Percentiles rank a stretch among this genome's conserved stretches.
Conservation (phyloP, 2,888 invertebrate species). For the Philereme vetulata region DNA sequence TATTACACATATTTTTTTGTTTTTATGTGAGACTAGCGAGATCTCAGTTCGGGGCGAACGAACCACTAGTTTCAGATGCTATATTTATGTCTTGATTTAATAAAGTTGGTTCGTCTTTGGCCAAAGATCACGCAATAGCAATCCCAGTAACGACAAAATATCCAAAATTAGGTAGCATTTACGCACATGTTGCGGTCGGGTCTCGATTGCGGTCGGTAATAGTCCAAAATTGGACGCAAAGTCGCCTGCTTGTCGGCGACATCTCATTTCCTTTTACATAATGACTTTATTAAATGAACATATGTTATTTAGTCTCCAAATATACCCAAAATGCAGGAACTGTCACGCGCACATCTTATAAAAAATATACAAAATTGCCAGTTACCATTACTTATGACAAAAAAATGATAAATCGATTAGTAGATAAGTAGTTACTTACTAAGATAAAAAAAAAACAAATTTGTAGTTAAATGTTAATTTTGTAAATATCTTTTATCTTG, state of each 20-base stretch:
- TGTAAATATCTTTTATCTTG: too few species aligned
- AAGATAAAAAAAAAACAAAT: too few species aligned
- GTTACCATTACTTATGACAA: too few species aligned
- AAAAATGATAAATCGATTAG: too few species aligned
- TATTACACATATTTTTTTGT: too few species aligned
- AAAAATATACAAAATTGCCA: neutral
- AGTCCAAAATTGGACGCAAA: constrained; percentile 38
- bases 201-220: constrained; percentile 44
- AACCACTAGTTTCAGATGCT: neutral
- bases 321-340: constrained; percentile 3
- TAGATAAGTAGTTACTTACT: too few species aligned
- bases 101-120: neutral
- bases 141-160: constrained; percentile 16
- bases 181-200: constrained; percentile 42
- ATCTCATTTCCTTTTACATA: constrained; percentile 50
- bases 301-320: constrained; percentile 7
- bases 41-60: too few species aligned
- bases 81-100: too few species aligned
- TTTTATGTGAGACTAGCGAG: too few species aligned
- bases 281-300: constrained; percentile 53
- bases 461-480: too few species aligned
- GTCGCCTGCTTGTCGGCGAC: constrained; percentile 32
- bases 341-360: constrained; percentile 21
- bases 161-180: constrained; percentile 34
- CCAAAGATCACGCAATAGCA: constrained; percentile 10